Base-by-base conservation (phyloP, 30 jellyfish, hydroid and myxozoan genomes). In the Rhopilema esculentum region DNA sequence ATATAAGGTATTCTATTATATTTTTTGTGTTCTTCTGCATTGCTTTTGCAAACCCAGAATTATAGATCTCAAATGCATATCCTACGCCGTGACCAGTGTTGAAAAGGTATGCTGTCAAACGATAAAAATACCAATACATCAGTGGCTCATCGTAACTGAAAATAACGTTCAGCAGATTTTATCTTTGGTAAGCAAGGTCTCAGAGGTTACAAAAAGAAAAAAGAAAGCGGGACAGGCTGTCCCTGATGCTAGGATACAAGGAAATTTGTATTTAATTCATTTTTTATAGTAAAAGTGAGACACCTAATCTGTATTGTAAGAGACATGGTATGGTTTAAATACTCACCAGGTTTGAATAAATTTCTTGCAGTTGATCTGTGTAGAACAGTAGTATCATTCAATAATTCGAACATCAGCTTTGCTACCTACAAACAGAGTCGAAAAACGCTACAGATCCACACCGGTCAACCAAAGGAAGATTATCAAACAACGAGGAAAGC, bases 61-160 rank as follows among this genome's bases (percentile, higher is more conserved):
- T 84, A 8, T 49, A 0, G 25, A 84, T 84, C 69, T 84, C 93
- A 22, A 84, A 84, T 18, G 87, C 84, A 32, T 84, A 84, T 17
- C 93, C 93, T 20, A 81, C 72, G 32, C 93, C 93, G 52, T 84
- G 93, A 8, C 93, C 93, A 63, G 74, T 68, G 63, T 72, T 84
- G 68, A 32, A 84, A 6, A 84, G 93, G 76, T 20, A 84, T 25
- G 87, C 93, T 84, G 87, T 28, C 24, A 23, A 29, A 69, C 23
- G 80, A 6, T 8, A 21, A 23, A 69, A 29, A 6, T 23, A n/a
- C 16, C 28, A 66, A 12, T 66, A 12, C 18, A 12, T 20, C 15
- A 15, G 67, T 51, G 67, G 15, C 15, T 12, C 20, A 51, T 12
- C 18, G 18, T 51, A 51, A n/a, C n/a, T n/a, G n/a, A n/a, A n/a